Conservation (phyloP, 2,113 vertebrate species). For the Willisornis vidua region DNA sequence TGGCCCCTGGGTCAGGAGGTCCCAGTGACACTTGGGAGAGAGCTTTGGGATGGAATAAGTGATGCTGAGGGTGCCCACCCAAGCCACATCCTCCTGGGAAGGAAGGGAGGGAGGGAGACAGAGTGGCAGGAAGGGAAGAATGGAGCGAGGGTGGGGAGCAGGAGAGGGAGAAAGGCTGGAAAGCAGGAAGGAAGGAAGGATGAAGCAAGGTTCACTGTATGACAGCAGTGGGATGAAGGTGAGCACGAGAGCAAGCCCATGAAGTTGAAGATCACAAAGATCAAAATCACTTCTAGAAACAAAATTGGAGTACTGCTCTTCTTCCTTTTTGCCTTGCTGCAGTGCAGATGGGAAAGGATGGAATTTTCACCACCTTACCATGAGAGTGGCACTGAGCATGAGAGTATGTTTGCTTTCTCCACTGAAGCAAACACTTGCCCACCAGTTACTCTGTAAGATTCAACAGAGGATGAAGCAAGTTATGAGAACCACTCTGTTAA, state of each 20-base stretch:
- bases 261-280: not conserved
- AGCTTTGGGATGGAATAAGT: not conserved
- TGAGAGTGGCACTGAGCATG: not conserved
- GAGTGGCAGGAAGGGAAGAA: rapidly evolving
- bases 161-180: not conserved
- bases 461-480: not conserved
- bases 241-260: not conserved
- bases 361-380: not conserved
- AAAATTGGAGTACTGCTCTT: not conserved
- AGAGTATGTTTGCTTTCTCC: not conserved
- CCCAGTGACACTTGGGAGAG: not conserved
- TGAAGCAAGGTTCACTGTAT: not conserved
- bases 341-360: not conserved
- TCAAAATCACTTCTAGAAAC: not conserved
- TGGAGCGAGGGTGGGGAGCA: not conserved
- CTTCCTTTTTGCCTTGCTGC: not conserved
- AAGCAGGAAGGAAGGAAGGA: not conserved
- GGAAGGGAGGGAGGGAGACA: not conserved
- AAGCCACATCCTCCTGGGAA: not conserved
- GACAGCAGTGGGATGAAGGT: not conserved
- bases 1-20: not conserved
- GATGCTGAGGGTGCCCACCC: rapidly evolving
- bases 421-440: not conserved
- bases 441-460: not conserved
- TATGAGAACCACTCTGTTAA: not conserved